Evolutionary conservation across 2,113 vertebrate species (phyloP).

Genomic region (Quiscalus mexicanus): DNA sequence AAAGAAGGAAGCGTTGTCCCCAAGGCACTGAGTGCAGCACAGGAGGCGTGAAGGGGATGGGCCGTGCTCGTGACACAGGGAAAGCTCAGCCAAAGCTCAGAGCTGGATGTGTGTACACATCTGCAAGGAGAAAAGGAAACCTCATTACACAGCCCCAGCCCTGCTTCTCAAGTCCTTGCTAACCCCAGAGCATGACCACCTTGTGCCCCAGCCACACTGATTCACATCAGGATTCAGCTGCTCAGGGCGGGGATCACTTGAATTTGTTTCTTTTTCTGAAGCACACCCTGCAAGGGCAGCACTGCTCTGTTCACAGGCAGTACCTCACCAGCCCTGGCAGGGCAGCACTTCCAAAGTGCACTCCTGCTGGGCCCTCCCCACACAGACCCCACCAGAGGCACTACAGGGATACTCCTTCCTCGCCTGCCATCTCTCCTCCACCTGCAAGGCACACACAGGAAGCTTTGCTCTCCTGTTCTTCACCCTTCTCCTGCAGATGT

Average conservation of each 20-base stretch:
- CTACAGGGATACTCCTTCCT: accelerated
- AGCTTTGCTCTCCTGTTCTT: background rate
- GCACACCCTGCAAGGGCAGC: accelerated
- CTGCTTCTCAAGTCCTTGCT: background rate
- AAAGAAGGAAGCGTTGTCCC: background rate
- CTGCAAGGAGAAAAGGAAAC: constrained; percentile 22
- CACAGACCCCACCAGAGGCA: background rate
- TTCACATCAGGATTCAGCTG: background rate
- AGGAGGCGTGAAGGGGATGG: background rate
- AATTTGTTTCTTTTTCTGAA: background rate
- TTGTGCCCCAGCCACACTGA: background rate
- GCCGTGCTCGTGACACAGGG: background rate
- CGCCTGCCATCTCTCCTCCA: background rate
- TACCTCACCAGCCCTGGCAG: accelerated
- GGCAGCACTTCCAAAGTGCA: background rate
- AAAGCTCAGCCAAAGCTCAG: background rate
- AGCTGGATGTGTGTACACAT: constrained; percentile 65
- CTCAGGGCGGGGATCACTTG: background rate
- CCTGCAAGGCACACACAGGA: background rate
- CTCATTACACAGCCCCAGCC: background rate
- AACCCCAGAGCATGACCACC: background rate
- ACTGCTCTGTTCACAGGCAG: background rate
- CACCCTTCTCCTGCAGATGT: background rate
- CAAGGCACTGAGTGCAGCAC: background rate
- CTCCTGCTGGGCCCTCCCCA: background rate